These are phyloP conservation scores for Polydrusus pterygomalis DNA, from an alignment of 2,888 invertebrate species.

Conservation along the genomic window DNA sequence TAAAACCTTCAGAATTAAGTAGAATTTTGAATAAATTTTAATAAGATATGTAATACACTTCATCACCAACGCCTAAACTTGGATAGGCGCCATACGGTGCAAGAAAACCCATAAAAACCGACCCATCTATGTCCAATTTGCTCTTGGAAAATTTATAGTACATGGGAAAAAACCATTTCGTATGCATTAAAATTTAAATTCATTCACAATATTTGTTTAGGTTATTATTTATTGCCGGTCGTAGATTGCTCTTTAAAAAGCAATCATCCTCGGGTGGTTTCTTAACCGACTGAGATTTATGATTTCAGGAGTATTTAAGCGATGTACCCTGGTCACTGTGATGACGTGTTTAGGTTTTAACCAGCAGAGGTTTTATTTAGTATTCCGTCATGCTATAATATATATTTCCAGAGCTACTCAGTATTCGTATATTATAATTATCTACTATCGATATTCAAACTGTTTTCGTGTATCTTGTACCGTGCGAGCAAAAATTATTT, in stretches of 20 bases:
- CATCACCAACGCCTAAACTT: conserved; percentile 1
- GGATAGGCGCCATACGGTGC: conserved; percentile 39
- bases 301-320: conserved; percentile 27
- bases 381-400: too few relatives aligned
- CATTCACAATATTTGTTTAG: conserved; percentile 71
- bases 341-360: conserved; percentile 5
- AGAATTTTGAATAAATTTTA: too few relatives aligned
- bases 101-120: conserved; percentile 27
- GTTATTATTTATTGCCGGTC: conserved; percentile 67
- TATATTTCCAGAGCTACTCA: too few relatives aligned
- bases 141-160: conserved; percentile 41
- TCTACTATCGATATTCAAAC: too few relatives aligned
- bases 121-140: conserved; percentile 42
- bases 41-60: neutral
- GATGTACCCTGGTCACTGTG: neutral
- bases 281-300: conserved; percentile 40
- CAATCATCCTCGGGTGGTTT: conserved; percentile 60
- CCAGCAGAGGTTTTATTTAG: neutral
- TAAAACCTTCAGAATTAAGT: neutral
- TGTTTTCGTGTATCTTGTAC: too few relatives aligned
- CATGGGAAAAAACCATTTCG: conserved; percentile 53
- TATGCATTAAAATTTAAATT: conserved; percentile 71
- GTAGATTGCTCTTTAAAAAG: conserved; percentile 66
- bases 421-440: too few relatives aligned
- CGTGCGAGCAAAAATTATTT: too few relatives aligned